Base-by-base conservation (phyloP, 2,113 vertebrate genomes). In the Onychostruthus taczanowskii region DNA sequence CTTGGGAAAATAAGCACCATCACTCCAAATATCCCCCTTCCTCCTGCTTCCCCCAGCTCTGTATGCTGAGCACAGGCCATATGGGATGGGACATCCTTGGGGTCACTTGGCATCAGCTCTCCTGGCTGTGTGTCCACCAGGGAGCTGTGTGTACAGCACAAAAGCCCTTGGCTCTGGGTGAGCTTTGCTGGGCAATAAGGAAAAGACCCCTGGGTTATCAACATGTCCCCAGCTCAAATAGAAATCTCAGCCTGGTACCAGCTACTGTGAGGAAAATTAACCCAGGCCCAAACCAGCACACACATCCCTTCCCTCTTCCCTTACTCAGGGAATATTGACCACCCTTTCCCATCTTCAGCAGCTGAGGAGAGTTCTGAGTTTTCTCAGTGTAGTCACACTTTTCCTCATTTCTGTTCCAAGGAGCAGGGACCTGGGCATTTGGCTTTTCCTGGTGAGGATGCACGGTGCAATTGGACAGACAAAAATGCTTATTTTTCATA, bases 381-480 rank as follows among this genome's bases (percentile, higher is more conserved):
- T 76, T 64, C 58, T 68, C 63, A 17, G 37, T 37, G 17, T 6
- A 35, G 56, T 23, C 35, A 7, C 3, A 2, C 39, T 84, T 90
- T 33, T 41, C 61, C 47, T 84, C 22, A 4, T 52, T 94, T 59
- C 23, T 55, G 8, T 70, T 75, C 13, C 24, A 24, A 67, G 66
- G 30, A 84, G 7, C n/a, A n/a, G 47, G n/a, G 31, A 47, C 17
- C 23, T 31, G 31, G 24, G 30, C 0, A 0, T 76, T 80, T 3
- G 2, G 15, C 77, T 68, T 47, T 64, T n/a, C 28, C 33, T 52
- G 37, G 19, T 0, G 0, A 6, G 3, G 7, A 6, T 6, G 13
- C 3, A 1, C 20, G n/a, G 67, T 30, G 43, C 11, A 33, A 11
- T 20, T 47, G 33, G 61, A 72, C 2, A 11, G 28, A 12, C 47